Base-by-base conservation (phyloP, 2,797 vertebrate species). In the Euthynnus affinis region DNA sequence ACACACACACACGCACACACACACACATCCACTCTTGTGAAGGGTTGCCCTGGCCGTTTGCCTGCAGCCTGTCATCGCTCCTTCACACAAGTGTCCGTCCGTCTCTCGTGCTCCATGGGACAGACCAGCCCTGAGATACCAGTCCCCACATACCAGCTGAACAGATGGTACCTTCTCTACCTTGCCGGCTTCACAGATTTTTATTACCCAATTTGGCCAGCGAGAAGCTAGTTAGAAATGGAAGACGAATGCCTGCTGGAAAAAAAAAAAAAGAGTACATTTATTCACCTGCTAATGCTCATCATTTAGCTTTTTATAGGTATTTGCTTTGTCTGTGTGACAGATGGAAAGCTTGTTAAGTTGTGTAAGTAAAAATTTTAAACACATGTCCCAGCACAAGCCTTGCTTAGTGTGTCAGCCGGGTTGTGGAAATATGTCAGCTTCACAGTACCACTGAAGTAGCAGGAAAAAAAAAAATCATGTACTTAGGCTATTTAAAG, bases 301-400 rank as follows among this genome's bases (percentile, higher is more conserved):
- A 59, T 74, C 65, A 40, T 82, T 88, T 65, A 44, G 42, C 48
- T 87, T 89, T 89, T 91, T 89, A 90, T 60, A 73, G 59, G 60
- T 76, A 80, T 92, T 88, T 90, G 65, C 78, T 75, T 72, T 88
- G 46, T 62, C 32, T 40, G 20, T 15, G 3, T 34, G 71, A 60
- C 62, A 61, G 82, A 83, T 82, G 76, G 68, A 90, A 82, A 84
- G 25, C 64, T 62, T 65, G 81, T 90, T 73, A 76, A 86, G 76
- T n/a, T 62, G 51, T 53, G 49, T 3, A 70, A 77, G 66, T 77
- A 57, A 74, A 76, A 76, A 7, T 34, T 62, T 71, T 58, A 20
- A 68, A 72, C 58, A 32, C 17, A 32, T 66, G 55, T 68, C 48
- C 20, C 17, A 57, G 49, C 25, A 46, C 17, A 18, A n/a, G 58